Conservation (phyloP, 2,888 invertebrate genomes). For the Caenorhabditis wallacei region DNA sequence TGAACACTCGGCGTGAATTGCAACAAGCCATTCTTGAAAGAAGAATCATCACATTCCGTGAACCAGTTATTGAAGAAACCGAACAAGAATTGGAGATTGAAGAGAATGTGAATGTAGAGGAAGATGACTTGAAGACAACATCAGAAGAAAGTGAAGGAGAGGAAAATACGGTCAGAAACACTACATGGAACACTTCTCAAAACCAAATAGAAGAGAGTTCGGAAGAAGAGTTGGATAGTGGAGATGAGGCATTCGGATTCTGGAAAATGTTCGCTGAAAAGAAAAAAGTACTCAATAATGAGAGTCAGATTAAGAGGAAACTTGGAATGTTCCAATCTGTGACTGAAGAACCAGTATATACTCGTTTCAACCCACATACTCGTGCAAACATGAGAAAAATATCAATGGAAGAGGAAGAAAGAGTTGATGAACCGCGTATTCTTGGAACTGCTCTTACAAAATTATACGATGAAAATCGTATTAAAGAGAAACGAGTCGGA, state of each 20-base stretch:
- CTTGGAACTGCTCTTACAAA: background rate
- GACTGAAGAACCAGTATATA: background rate
- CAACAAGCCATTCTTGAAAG: conserved; percentile 33
- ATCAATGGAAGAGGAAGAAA: background rate
- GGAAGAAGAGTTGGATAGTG: background rate
- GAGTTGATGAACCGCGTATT: background rate
- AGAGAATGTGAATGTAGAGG: conserved; percentile 23
- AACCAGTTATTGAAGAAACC: conserved; percentile 30
- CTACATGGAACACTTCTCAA: background rate
- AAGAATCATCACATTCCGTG: conserved; percentile 36
- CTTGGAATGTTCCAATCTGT: background rate
- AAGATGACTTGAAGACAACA: conserved; percentile 34
- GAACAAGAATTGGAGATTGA: conserved; percentile 16
- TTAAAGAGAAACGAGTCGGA: conserved; percentile 6
- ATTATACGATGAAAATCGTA: background rate
- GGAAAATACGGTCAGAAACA: conserved; percentile 1
- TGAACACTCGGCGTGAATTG: conserved; percentile 32
- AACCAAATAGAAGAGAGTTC: background rate
- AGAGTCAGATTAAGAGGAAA: background rate
- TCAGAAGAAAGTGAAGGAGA: conserved; percentile 29
- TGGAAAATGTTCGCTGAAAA: conserved; percentile 34
- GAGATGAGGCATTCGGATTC: conserved; percentile 4
- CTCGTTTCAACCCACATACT: conserved; percentile 27
- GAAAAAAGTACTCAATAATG: background rate
- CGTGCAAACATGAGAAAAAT: conserved; percentile 15